Conservation (phyloP, 2,888 invertebrate species). For the Selenia dentaria region DNA sequence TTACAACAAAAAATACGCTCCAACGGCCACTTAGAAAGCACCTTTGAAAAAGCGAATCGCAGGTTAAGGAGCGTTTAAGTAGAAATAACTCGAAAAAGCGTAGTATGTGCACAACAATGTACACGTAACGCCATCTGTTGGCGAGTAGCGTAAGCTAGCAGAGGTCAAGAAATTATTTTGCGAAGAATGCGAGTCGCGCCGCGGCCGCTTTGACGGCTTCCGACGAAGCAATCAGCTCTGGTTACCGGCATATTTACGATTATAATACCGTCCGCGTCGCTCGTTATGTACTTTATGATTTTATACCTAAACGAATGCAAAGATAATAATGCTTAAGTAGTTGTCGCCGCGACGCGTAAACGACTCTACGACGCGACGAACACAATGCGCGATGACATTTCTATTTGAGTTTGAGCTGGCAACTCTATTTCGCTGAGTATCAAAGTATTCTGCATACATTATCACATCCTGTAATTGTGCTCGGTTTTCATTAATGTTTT, state of each 20-base stretch:
- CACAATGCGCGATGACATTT: constrained; percentile 28
- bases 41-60: constrained; percentile 80
- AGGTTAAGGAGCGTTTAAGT: constrained; percentile 76
- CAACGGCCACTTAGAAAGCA: constrained; percentile 76
- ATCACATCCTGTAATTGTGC: constrained; percentile 18
- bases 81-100: constrained; percentile 73
- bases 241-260: constrained; percentile 83
- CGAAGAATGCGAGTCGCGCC: constrained; percentile 68
- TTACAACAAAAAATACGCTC: constrained; percentile 62
- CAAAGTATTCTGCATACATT: constrained; percentile 9
- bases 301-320: constrained; percentile 70
- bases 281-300: constrained; percentile 82
- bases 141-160: constrained; percentile 67
- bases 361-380: constrained; percentile 39
- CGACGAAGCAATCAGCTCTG: constrained; percentile 82
- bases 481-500: too few species aligned
- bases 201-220: constrained; percentile 81
- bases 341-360: constrained; percentile 65
- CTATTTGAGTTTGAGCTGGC: constrained; percentile 14
- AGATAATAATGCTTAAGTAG: constrained; percentile 71
- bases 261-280: constrained; percentile 72
- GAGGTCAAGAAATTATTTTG: constrained; percentile 73
- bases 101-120: constrained; percentile 67
- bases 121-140: constrained; percentile 79
- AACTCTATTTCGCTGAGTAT: constrained; percentile 2